Base-by-base conservation (phyloP, 2,888 invertebrate genomes). In the Apodemia hepburni region DNA sequence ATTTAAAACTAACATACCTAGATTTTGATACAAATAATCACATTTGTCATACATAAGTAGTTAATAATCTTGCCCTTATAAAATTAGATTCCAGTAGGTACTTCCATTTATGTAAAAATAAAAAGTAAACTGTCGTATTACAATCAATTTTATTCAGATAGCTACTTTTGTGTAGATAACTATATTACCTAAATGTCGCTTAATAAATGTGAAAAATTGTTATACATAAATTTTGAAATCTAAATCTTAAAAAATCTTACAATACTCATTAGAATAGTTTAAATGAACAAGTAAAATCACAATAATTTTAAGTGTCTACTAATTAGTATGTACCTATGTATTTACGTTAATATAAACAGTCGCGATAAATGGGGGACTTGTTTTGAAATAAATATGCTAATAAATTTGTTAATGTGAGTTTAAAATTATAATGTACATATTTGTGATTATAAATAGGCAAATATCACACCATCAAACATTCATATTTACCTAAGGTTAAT, bases 401-500 rank as follows among this genome's bases (percentile, higher is more conserved):
- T 59, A 5, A 12, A 17, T 38, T 22, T n/a, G 42, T 58, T 15
- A 35, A 49, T 61, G 38, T 29, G 49, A 29, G 54, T 27, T 35
- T 61, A 22, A 61, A 62, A 51, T 33, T 57, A 64, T 61, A 63
- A 65, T 60, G 58, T 22, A 38, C 57, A 62, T n/a, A 22, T 22
- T 22, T 22, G 22, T 22, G 59, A 65, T 58, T 63, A 64, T 66
- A 61, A 54, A 54, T 58, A 33, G 33, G 33, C 33, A 61, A 65
- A 65, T 63, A 66, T 65, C 65, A 59, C 59, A 47, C 63, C 63
- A 66, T 65, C 65, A 68, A 70, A 65, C 61, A 61, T 57, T 69
- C 65, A 69, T 72, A 71, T 72, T 70, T 73, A 68, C 68, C 70
- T 71, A 66, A 70, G 64, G 47, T 63, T 66, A 35, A 66, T 68